Conservation (phyloP, 2,888 invertebrate species). For the Lordiphosa andalusiaca region DNA sequence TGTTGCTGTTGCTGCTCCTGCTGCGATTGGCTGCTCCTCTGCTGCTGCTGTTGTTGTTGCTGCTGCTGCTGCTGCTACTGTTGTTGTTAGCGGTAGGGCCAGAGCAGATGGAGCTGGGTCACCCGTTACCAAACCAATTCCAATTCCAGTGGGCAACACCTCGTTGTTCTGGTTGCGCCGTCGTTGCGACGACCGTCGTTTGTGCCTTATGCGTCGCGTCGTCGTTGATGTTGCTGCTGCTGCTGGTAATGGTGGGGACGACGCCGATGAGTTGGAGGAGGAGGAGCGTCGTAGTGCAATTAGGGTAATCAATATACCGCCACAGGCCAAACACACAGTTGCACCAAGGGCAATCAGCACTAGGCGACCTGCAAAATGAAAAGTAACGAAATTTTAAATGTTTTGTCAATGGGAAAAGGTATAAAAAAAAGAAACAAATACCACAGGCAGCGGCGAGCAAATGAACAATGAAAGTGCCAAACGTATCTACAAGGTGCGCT, state of each 20-base stretch:
- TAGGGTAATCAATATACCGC: slow-evolving; percentile 76
- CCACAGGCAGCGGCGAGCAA: background rate
- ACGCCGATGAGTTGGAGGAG: slow-evolving; percentile 43
- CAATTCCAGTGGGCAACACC: slow-evolving; percentile 34
- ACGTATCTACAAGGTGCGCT: slow-evolving; percentile 34
- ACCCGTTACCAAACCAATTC: slow-evolving; percentile 34
- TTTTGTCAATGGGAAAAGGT: background rate
- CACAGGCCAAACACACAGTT: slow-evolving; percentile 74
- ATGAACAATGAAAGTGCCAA: slow-evolving; percentile 3
- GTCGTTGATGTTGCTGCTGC: slow-evolving; percentile 25
- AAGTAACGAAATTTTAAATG: slow-evolving; percentile 5
- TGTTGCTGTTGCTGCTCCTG: slow-evolving; percentile 38
- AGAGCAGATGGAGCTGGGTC: slow-evolving; percentile 71
- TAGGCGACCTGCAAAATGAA: slow-evolving; percentile 68
- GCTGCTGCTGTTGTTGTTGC: slow-evolving; percentile 32
- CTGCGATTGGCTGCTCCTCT: slow-evolving; percentile 60
- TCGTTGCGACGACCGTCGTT: slow-evolving; percentile 62
- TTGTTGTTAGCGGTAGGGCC: slow-evolving; percentile 79
- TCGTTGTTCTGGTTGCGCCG: slow-evolving; percentile 52
- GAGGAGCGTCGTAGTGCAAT: slow-evolving; percentile 63
- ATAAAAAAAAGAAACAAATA: no score
- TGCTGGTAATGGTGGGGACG: slow-evolving; percentile 55
- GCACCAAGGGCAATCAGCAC: slow-evolving; percentile 75
- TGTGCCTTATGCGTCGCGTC: slow-evolving; percentile 54
- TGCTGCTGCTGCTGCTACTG: slow-evolving; percentile 53